These are phyloP conservation scores for Microcebus ravelobensis DNA, from an alignment of 2,113 vertebrate species.

Conservation along the genomic window DNA sequence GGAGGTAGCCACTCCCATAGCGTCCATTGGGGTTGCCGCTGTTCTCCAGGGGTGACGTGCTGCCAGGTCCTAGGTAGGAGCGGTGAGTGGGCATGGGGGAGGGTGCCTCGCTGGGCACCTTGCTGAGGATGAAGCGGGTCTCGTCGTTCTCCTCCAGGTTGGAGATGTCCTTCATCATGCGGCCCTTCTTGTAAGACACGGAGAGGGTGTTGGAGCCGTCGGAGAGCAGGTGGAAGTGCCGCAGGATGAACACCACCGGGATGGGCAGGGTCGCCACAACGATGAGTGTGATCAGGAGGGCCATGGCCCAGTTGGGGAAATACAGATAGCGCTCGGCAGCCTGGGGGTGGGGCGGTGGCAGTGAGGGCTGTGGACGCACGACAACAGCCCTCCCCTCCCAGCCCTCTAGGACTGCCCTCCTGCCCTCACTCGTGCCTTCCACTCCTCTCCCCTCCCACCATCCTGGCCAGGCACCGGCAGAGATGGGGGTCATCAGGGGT, in stretches of 20 bases:
- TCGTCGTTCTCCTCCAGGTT: slow-evolving; percentile 97
- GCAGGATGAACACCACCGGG: slow-evolving; percentile 92
- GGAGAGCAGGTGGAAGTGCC: slow-evolving; percentile 94
- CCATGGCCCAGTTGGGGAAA: slow-evolving; percentile 96
- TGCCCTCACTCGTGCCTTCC: not conserved
- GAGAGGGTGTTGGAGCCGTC: slow-evolving; percentile 98
- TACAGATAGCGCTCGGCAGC: slow-evolving; percentile 93
- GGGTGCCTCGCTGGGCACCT: slow-evolving; percentile 93
- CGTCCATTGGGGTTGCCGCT: slow-evolving; percentile 91
- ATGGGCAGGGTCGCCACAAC: slow-evolving; percentile 93
- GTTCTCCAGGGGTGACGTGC: slow-evolving; percentile 92
- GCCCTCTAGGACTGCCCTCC: not conserved
- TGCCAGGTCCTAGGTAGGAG: slow-evolving; percentile 94
- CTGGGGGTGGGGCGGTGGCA: slow-evolving; percentile 78
- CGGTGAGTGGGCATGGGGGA: slow-evolving; percentile 97
- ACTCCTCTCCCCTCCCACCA: not conserved
- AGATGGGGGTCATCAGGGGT: not conserved
- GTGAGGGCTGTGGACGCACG: not conserved
- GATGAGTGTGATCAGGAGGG: slow-evolving; percentile 93
- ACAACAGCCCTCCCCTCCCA: not conserved
- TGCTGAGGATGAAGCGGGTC: slow-evolving; percentile 97
- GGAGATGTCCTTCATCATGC: slow-evolving; percentile 99
- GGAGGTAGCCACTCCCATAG: slow-evolving; percentile 94
- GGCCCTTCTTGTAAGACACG: slow-evolving; percentile 96
- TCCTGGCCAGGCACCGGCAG: not conserved